These are phyloP conservation scores for Danaus chrysippus DNA, from an alignment of 2,888 invertebrate species.

Conservation along the genomic window DNA sequence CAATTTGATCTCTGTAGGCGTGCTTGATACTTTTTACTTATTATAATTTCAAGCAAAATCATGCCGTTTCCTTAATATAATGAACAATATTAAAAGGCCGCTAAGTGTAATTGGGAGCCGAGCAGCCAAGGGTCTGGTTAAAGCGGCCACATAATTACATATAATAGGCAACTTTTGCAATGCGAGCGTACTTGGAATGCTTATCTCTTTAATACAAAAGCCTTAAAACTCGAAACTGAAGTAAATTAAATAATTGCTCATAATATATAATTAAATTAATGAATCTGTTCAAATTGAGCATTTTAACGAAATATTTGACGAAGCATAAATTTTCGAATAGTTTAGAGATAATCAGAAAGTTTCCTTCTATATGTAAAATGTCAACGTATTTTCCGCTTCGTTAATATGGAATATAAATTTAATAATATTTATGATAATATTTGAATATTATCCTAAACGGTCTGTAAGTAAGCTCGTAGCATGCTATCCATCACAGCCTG, in stretches of 20 bases:
- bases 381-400: no score
- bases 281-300: background rate
- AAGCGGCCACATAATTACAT: slow-evolving; percentile 71
- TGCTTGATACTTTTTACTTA: slow-evolving; percentile 48
- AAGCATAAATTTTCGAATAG: no score
- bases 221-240: slow-evolving; percentile 48
- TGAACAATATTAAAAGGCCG: slow-evolving; percentile 72
- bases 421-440: no score
- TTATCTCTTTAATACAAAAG: slow-evolving; percentile 34
- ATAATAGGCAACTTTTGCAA: slow-evolving; percentile 73
- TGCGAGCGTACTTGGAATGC: slow-evolving; percentile 62
- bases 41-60: slow-evolving; percentile 66
- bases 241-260: slow-evolving; percentile 48
- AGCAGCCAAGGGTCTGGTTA: slow-evolving; percentile 67
- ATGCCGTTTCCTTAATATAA: slow-evolving; percentile 70
- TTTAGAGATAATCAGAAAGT: no score
- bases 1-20: slow-evolving; percentile 34
- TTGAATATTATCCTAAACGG: no score
- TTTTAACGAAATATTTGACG: no score
- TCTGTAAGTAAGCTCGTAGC: no score
- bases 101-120: slow-evolving; percentile 68
- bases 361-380: no score
- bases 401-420: no score
- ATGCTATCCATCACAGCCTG: no score
- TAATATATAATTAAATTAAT: slow-evolving; percentile 46